phyloP scores from a whole-genome alignment of 2,797 vertebrate genomes.

The Paramormyrops hopkinsi region DNA sequence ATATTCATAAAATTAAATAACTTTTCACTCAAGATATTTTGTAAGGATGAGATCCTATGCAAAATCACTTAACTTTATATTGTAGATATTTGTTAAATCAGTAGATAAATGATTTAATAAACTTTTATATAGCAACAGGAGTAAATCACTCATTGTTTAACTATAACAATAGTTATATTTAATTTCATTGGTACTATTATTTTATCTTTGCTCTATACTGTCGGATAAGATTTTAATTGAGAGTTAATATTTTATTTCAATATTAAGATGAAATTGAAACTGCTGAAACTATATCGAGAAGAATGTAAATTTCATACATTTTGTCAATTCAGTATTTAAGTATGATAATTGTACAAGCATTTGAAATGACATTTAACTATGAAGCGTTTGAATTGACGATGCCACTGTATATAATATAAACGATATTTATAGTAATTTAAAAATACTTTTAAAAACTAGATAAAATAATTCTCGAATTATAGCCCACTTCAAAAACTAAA shows the following conservation, averaged over 20 bases:
- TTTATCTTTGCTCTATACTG: background rate
- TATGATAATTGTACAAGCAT: background rate
- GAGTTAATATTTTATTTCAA: background rate
- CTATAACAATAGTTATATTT: background rate
- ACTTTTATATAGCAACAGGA: background rate
- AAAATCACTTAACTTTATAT: background rate
- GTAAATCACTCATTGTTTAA: background rate
- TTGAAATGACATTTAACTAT: background rate
- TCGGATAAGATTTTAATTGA: background rate
- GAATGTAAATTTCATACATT: background rate
- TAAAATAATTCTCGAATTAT: background rate
- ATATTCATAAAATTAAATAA: background rate
- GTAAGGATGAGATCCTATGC: background rate
- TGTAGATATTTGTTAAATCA: background rate
- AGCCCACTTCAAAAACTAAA: background rate
- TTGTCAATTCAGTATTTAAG: background rate
- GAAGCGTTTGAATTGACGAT: background rate
- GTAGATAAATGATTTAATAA: background rate
- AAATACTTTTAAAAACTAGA: background rate
- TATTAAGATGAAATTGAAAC: conserved; percentile 1
- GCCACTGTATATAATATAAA: background rate
- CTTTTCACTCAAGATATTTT: background rate
- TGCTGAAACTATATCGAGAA: background rate
- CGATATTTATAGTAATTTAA: background rate
- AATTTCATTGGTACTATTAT: background rate